Conservation (phyloP, 2,797 vertebrate genomes). For the Menidia menidia region DNA sequence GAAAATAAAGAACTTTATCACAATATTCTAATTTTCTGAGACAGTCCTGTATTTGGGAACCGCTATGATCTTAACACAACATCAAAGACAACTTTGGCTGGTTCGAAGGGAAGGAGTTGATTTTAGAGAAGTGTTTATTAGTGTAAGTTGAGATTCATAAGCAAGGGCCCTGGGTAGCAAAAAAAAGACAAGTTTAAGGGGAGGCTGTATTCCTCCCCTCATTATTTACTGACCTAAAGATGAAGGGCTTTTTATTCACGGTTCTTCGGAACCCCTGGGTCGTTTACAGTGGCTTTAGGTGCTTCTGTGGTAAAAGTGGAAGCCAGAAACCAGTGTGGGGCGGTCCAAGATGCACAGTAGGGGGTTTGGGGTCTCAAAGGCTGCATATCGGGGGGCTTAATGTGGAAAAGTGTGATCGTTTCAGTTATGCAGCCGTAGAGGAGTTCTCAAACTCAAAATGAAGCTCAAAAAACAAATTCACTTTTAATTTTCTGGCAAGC, state of each 20-base stretch:
- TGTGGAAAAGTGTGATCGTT: too few species aligned
- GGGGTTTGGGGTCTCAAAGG: constrained; percentile 4
- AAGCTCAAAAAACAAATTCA: too few species aligned
- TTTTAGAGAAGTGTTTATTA: constrained; percentile 45
- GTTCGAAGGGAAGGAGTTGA: neutral
- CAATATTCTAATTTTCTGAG: too few species aligned
- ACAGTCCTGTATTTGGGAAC: constrained; percentile 5
- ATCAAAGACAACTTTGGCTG: constrained; percentile 52
- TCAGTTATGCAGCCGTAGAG: too few species aligned
- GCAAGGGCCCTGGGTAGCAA: constrained; percentile 30
- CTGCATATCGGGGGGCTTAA: neutral
- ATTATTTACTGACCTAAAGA: constrained; percentile 48
- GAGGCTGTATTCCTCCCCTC: constrained; percentile 13
- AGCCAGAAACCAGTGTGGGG: constrained; percentile 48
- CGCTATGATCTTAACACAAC: constrained; percentile 8
- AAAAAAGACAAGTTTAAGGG: constrained; percentile 8
- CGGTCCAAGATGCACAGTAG: constrained; percentile 42
- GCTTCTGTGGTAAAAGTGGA: constrained; percentile 47
- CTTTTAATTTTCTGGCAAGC: too few species aligned
- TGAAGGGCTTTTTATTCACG: constrained; percentile 57
- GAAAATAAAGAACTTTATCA: too few species aligned
- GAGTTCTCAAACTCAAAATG: too few species aligned
- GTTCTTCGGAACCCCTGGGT: constrained; percentile 48
- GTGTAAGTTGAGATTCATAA: constrained; percentile 6
- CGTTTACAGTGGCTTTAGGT: constrained; percentile 58